Evolutionary conservation across 2,113 vertebrate species (phyloP).

Genomic region (Stegastes partitus): DNA sequence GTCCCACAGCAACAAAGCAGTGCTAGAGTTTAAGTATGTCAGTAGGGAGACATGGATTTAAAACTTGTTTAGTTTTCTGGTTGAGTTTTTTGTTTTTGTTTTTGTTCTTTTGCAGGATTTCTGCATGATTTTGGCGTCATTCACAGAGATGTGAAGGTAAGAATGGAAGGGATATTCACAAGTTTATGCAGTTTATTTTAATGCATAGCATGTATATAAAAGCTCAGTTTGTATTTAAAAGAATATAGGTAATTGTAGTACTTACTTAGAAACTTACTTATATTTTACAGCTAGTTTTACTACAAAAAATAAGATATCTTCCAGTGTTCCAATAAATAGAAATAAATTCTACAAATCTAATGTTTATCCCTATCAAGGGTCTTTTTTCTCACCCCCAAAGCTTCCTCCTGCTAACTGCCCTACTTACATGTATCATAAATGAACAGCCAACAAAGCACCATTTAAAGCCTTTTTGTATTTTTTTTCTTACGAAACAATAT

Average conservation of each 20-base stretch:
- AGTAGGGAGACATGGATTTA: neutral
- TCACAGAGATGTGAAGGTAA: slow-evolving; percentile 95
- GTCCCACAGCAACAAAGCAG: neutral
- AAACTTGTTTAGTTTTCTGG: neutral
- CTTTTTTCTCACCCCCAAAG: neutral
- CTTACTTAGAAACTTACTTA: no score
- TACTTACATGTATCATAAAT: neutral
- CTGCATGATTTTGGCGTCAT: slow-evolving; percentile 94
- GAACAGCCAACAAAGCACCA: neutral
- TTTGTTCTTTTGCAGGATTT: slow-evolving; percentile 85
- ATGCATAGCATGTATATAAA: neutral
- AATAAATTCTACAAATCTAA: no score
- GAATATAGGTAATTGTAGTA: neutral
- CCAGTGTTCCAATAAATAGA: no score
- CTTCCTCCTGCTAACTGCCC: neutral
- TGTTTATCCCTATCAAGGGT: no score
- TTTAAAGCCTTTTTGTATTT: no score
- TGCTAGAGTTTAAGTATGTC: neutral
- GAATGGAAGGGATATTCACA: neutral
- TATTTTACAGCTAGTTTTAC: no score
- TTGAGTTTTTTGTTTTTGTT: neutral
- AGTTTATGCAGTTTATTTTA: neutral
- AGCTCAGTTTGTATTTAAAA: neutral
- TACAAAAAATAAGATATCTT: no score
- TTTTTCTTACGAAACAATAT: no score